Evolutionary conservation across 2,797 vertebrate genomes (phyloP).

Genomic region (Avahi laniger): DNA sequence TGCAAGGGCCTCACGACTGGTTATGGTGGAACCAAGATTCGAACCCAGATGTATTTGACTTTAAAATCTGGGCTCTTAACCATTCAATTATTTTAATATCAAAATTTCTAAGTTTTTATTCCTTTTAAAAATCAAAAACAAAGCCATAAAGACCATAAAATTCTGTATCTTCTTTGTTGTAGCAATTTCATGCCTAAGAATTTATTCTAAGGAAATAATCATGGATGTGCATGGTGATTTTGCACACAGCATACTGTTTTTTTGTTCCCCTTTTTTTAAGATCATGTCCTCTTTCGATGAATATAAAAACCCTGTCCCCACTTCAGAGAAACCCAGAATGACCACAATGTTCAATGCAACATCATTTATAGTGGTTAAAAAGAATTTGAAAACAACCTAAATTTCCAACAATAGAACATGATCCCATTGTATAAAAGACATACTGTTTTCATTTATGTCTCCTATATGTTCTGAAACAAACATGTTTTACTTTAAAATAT

Average conservation of each 20-base stretch:
- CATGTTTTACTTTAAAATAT: slow-evolving; percentile 11
- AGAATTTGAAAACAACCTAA: background rate
- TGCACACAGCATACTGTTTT: background rate
- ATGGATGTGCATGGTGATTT: background rate
- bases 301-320: background rate
- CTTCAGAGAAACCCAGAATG: background rate
- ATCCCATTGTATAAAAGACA: background rate
- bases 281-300: background rate
- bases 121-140: slow-evolving; percentile 40
- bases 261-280: background rate
- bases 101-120: background rate
- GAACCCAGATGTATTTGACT: background rate
- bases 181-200: background rate
- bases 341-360: background rate
- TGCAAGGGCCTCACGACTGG: background rate
- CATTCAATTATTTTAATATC: slow-evolving; percentile 9
- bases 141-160: background rate
- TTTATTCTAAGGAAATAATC: background rate
- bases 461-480: background rate
- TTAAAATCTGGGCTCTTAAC: background rate
- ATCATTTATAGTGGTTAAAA: background rate
- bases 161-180: background rate
- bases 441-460: background rate
- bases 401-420: background rate
- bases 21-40: background rate